A percentile compares a stretch with the other conserved stretches of the same genome.
Conservation (phyloP, 2,797 vertebrate genomes). For the Enteromius radiatus region DNA sequence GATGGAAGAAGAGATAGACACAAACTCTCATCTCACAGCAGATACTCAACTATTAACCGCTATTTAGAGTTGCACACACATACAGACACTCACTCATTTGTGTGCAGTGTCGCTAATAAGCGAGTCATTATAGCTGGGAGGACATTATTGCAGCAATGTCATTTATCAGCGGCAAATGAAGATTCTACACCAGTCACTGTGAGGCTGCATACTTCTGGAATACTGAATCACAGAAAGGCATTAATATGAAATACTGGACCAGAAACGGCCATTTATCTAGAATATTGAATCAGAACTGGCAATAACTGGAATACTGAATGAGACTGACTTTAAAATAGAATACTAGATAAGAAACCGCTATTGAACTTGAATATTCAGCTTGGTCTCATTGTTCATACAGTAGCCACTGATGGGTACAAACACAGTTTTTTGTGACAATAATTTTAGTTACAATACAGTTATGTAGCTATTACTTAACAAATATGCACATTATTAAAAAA, state of each 20-base stretch:
- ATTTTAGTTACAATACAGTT: neutral
- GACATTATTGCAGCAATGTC: conserved; percentile 30
- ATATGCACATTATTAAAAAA: neutral
- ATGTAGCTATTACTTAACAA: neutral
- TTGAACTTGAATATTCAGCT: neutral
- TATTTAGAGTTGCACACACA: conserved; percentile 28
- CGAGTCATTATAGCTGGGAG: conserved; percentile 46
- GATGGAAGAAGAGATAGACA: conserved; percentile 14
- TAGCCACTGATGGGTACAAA: neutral
- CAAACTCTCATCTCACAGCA: conserved; percentile 5
- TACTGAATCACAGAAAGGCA: conserved; percentile 7
- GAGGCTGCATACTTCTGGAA: conserved; percentile 28
- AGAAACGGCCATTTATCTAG: neutral
- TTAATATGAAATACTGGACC: conserved; percentile 28
- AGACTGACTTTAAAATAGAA: conserved; percentile 2
- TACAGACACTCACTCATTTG: conserved; percentile 26
- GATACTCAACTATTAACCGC: conserved; percentile 36
- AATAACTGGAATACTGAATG: conserved; percentile 22
- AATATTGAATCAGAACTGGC: conserved; percentile 19
- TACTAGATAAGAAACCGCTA: neutral
- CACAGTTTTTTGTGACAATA: neutral
- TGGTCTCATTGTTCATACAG: neutral
- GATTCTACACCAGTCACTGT: conserved; percentile 28
- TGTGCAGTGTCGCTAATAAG: conserved; percentile 45
- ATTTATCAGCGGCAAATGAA: conserved; percentile 41